Base-by-base conservation (phyloP, 2,888 invertebrate species). In the Ectobius pallidus region DNA sequence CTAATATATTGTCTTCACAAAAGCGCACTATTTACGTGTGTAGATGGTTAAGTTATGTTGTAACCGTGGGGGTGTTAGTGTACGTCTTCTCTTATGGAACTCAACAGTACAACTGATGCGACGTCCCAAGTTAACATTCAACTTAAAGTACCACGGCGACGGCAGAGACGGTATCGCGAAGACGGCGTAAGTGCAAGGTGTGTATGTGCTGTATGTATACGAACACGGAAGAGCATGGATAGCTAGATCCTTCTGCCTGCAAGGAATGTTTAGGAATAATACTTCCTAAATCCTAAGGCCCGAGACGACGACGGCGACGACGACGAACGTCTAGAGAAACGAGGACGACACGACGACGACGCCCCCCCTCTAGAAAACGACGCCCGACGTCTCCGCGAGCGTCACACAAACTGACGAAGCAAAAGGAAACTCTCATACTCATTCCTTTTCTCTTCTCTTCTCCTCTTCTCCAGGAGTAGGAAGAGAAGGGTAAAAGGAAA, bases 301-400 rank as follows among this genome's bases (percentile, higher is more conserved):
- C 58, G 65, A 65, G 25, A 44, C 65, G 44, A 65, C 65, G 65
- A 20, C 65, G 65, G 34, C 42, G 65, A 20, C 20, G 65, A 65
- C 42, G 65, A 65, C 42, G 65, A 65, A 65, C 44, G 65, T 30
- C 44, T 42, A 42, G 65, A 58, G 44, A 42, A 44, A 44, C 65
- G 46, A 27, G 44, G 61, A 46, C 46, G 62, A 63, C 62, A 46
- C 61, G 42, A 62, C 44, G 61, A 44, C 70, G 70, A 70, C 73
- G 58, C 67, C 73, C 73, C 69, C 74, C 71, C 65, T 46, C 30
- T 46, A 34, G 71, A 71, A 71, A 74, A 71, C 70, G 73, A 73
- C 73, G 73, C 71, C 74, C 71, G 71, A 69, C 74, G 74, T 74
- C 69, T 71, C 62, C 69, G 74, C 71, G 69, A 63, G 71, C 71